A percentile compares a stretch with the other conserved stretches of the same genome.
These are phyloP conservation scores for Limnephilus marmoratus DNA, from an alignment of 2,888 invertebrate genomes.

Conservation along the genomic window DNA sequence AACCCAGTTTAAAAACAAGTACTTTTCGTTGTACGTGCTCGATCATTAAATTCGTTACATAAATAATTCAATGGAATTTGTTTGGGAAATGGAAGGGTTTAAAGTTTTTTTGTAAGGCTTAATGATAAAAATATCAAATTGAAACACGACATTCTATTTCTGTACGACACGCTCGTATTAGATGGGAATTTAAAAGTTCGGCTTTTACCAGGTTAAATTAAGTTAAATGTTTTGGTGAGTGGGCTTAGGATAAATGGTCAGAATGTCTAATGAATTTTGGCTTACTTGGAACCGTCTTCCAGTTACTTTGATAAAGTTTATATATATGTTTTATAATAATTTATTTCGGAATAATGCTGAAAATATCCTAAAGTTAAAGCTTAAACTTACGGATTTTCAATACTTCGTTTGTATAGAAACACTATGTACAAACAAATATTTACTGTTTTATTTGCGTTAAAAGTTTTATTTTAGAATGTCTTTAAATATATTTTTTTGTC, in stretches of 20 bases:
- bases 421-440: too few relatives aligned
- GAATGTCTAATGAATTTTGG: background rate
- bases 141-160: background rate
- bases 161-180: background rate
- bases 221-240: background rate
- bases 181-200: background rate
- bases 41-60: background rate
- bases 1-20: background rate
- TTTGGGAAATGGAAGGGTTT: background rate
- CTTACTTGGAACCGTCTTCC: background rate
- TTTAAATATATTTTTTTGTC: too few relatives aligned
- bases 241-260: background rate
- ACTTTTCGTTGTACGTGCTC: background rate
- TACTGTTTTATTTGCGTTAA: background rate
- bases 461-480: background rate
- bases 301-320: background rate
- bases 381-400: too few relatives aligned
- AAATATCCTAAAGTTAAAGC: too few relatives aligned
- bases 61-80: background rate
- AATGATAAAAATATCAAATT: background rate
- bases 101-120: background rate
- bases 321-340: background rate
- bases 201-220: background rate
- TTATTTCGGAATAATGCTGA: background rate
- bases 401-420: too few relatives aligned